Evolutionary conservation across 2,888 invertebrate species (phyloP), one percentile per base, ranked within the genome.

Genomic region (Caenorhabditis angaria): DNA sequence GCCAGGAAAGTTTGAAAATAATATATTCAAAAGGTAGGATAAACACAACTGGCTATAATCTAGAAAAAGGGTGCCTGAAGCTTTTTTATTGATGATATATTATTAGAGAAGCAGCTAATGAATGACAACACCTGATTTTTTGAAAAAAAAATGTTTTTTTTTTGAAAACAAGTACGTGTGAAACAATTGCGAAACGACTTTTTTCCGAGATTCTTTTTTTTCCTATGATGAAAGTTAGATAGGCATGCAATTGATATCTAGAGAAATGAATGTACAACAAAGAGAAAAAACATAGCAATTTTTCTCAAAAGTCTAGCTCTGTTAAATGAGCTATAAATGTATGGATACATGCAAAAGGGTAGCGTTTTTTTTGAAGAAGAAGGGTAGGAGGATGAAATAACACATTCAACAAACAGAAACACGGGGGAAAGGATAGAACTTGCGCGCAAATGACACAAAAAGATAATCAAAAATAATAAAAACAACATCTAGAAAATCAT

Each of bases 401-500:
- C 50, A 50, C 3, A 20, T 10, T 35, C 2, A 50, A 48, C 5
- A 48, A 48, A 48, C 8, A 8, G 48, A 50, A 50, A 50, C 50
- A 50, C 50, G 10, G 50, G 50, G 50, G 24, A 6, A 50, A 8
- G 24, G 12, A 50, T 8, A 22, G 56, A 65, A 53, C 6, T 14
- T 32, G 50, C 29, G 32, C 25, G 48, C n/a, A 25, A 60, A 64
- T 54, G 54, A 54, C 54, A 54, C 54, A 27, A 54, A 51, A 56
- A 61, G 56, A 55, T 53, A 50, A 65, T 32, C 22, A 57, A 54
- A 59, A 56, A 59, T 5, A 71, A 32, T 51, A 54, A 41, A 53
- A 12, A 65, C 29, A 53, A 48, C 57, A 28, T 59, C 55, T 53
- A 50, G 58, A 61, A 73, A 65, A 61, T 56, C 59, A 69, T 63